phyloP scores from a whole-genome alignment of 2,888 invertebrate genomes.

The Thymelicus lineola region DNA sequence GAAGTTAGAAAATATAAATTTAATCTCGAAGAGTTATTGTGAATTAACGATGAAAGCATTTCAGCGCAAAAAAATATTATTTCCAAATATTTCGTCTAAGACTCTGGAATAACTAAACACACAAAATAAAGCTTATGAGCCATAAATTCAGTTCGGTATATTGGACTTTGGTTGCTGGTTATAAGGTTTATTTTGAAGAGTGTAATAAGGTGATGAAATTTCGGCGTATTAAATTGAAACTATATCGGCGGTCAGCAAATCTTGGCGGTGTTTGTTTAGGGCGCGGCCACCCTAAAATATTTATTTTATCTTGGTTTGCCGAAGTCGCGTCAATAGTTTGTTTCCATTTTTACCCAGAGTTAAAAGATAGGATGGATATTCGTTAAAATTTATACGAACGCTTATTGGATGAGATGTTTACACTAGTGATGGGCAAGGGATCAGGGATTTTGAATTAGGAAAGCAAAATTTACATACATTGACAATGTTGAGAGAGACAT shows the following conservation, averaged over 20 bases:
- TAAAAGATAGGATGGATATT: slow-evolving; percentile 78
- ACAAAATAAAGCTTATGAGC: slow-evolving; percentile 51
- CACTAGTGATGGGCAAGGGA: slow-evolving; percentile 45
- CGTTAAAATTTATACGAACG: slow-evolving; percentile 76
- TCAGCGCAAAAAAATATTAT: slow-evolving; percentile 29
- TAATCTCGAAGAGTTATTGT: slow-evolving; percentile 12
- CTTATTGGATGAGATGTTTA: slow-evolving; percentile 69
- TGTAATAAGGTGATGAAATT: slow-evolving; percentile 71
- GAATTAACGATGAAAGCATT: slow-evolving; percentile 22
- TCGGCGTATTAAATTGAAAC: slow-evolving; percentile 83
- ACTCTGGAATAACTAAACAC: slow-evolving; percentile 46
- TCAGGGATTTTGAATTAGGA: slow-evolving; percentile 6
- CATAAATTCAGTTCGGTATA: slow-evolving; percentile 44
- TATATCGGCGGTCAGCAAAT: slow-evolving; percentile 85
- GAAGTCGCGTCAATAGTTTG: slow-evolving; percentile 83
- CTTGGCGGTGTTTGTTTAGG: slow-evolving; percentile 83
- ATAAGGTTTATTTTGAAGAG: slow-evolving; percentile 60
- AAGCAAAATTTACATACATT: slow-evolving; percentile 2
- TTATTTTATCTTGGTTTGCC: slow-evolving; percentile 85
- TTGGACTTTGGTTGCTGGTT: slow-evolving; percentile 47
- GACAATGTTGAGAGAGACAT: too few relatives aligned
- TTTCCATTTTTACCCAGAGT: slow-evolving; percentile 76
- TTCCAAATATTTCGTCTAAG: slow-evolving; percentile 32
- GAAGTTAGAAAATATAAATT: neutral
- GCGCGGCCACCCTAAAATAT: slow-evolving; percentile 84